Percentiles rank a stretch among this genome's conserved stretches.
Evolutionary conservation across 2,888 invertebrate genomes (phyloP).

Genomic region (Papilio elwesi): DNA sequence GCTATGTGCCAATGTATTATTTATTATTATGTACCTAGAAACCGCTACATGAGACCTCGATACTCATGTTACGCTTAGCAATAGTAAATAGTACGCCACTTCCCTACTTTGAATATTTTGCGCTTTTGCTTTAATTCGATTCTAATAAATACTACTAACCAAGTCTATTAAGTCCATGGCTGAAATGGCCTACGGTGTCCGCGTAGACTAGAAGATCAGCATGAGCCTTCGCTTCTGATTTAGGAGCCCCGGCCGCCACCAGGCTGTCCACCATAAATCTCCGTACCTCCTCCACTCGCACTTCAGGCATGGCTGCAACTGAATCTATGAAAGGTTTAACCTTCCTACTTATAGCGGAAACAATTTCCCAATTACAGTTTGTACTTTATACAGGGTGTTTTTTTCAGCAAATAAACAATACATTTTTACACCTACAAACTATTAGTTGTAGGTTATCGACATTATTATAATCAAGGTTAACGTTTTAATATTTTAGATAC

Average conservation of each 20-base stretch:
- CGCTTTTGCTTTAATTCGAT: too few relatives aligned
- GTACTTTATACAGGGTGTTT: slow-evolving; percentile 18
- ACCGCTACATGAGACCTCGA: too few relatives aligned
- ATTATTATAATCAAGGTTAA: too few relatives aligned
- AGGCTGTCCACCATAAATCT: slow-evolving; percentile 86
- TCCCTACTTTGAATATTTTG: too few relatives aligned
- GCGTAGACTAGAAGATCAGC: slow-evolving; percentile 88
- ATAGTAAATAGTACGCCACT: too few relatives aligned
- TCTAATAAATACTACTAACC: slow-evolving; percentile 68
- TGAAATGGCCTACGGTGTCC: slow-evolving; percentile 92
- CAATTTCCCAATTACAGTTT: slow-evolving; percentile 20
- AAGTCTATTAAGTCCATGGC: slow-evolving; percentile 93
- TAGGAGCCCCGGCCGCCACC: slow-evolving; percentile 83
- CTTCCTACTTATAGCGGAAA: slow-evolving; percentile 32
- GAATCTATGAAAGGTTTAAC: slow-evolving; percentile 26
- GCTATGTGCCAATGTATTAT: too few relatives aligned
- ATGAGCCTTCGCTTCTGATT: slow-evolving; percentile 84
- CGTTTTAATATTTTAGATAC: too few relatives aligned
- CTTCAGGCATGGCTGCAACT: slow-evolving; percentile 65
- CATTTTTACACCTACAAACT: neutral
- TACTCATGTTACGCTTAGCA: too few relatives aligned
- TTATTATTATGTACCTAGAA: too few relatives aligned
- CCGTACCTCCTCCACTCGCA: slow-evolving; percentile 80
- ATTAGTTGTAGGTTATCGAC: neutral
- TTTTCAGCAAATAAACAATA: neutral